Base-by-base conservation (phyloP, 1,140 invertebrate species). In the Nylanderia fulva region DNA sequence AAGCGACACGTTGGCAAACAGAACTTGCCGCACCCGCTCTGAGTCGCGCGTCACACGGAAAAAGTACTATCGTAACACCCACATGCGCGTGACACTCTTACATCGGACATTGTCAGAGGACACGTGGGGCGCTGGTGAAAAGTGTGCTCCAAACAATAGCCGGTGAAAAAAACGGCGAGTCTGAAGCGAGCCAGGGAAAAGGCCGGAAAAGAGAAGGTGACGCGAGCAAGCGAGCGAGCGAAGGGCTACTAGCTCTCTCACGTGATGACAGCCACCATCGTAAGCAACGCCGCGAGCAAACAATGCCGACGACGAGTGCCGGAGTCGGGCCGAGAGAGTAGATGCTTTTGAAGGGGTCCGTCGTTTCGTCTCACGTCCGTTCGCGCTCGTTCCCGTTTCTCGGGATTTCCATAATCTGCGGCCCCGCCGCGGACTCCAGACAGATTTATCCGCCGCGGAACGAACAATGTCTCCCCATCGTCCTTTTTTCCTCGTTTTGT, bases 341-440 rank as follows among this genome's bases (percentile, higher is more conserved):
- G 80, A 66, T 72, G 77, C 79, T 64, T 86, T 86, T 86, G 85
- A 86, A 84, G 85, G 85, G 75, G 79, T 84, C 79, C 85, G 64
- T 83, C 84, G 66, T 82, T 72, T 72, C 77, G 77, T 80, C 77
- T 83, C 79, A 39, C 56, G 39, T 69, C 54, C 68, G 69, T 45
- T 83, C 56, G 79, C 29, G 80, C 56, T 21, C 75, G 58, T 60
- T 58, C 60, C 77, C 66, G 71, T 90, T 85, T 82, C 85, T 89
- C 88, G 76, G 86, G 85, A 90, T 89, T 89, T 89, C 85, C 88
- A 90, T 90, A 90, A 89, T 90, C 88, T 90, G 68, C 66, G 64
- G 45, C 48, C 64, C 42, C 48, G 61, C 68, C 56, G 42, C 58
- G 33, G 48, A 33, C 61, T 54, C 85, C 80, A 75, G 80, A 72